Evolutionary conservation across 2,113 vertebrate species (phyloP), one percentile per base, ranked within the genome.

Genomic region (Galeopterus variegatus): DNA sequence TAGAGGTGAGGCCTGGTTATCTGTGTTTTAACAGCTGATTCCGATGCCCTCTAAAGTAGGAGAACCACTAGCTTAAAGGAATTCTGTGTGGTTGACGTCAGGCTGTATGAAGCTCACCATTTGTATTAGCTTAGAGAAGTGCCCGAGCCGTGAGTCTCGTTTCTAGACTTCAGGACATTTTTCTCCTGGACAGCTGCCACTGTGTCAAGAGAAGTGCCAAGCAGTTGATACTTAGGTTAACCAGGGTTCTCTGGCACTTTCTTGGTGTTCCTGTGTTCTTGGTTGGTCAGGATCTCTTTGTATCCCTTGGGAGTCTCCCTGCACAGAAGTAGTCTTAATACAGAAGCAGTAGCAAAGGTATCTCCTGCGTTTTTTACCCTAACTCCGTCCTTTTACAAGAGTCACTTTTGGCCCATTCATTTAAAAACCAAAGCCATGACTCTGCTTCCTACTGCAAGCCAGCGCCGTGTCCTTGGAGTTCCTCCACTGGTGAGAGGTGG

Each of bases 341-440:
- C 5, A 36, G 14, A 93, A 70, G 3, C 23, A 45, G 4, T 1
- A 14, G 31, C 80, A 31, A 76, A 36, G n/a, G 52, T n/a, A 10
- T 31, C 26, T 94, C 33, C 58, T 21, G 0, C 14, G 19, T 82
- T 72, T 90, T 80, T 95, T 11, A 45, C 58, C 18, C 1, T n/a
- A 13, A 72, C 33, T 36, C 10, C 56, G n/a, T 70, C 52, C 48
- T 96, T 94, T 79, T 56, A 70, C 85, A n/a, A 96, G 28, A 72
- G 77, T 80, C 75, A 80, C 36, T 89, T 90, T 69, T 94, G 33
- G 15, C 33, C 45, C 31, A 13, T 70, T 95, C 48, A 80, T 95
- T 93, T 76, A 76, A 81, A 92, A 89, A n/a, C 45, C 48, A 70
- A 41, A 81, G 19, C 24, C 19, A 21, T 24, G 33, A 28, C 17